These are phyloP conservation scores for Busseola fusca DNA, from an alignment of 2,888 invertebrate species.

Conservation along the genomic window DNA sequence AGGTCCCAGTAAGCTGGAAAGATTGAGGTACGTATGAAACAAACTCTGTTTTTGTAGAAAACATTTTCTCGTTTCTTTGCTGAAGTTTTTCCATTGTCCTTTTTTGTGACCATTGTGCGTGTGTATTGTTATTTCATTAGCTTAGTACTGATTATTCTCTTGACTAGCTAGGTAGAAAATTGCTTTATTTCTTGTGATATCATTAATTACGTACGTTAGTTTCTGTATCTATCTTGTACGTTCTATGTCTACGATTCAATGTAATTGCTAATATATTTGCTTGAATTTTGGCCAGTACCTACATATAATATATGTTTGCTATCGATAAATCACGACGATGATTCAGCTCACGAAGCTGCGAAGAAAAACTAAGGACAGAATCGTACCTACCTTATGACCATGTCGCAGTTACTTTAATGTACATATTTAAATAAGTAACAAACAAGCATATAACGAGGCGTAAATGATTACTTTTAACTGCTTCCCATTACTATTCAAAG, in stretches of 20 bases:
- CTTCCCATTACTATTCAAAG: conserved; percentile 47
- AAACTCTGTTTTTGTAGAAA: conserved; percentile 69
- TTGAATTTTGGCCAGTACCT: background rate
- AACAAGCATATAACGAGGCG: conserved; percentile 45
- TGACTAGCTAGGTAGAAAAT: background rate
- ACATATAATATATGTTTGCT: background rate
- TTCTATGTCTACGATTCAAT: background rate
- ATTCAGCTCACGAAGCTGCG: background rate
- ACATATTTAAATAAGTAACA: conserved; percentile 6
- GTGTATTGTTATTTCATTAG: conserved; percentile 57
- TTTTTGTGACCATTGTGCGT: conserved; percentile 35
- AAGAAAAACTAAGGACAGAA: background rate
- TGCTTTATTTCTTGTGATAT: background rate
- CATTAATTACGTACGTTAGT: background rate
- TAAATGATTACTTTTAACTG: conserved; percentile 50
- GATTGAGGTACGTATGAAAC: conserved; percentile 62
- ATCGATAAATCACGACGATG: background rate
- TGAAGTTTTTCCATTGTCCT: conserved; percentile 64
- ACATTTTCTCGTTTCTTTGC: conserved; percentile 69
- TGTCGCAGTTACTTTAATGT: background rate
- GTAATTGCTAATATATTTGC: background rate
- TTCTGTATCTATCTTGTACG: no score
- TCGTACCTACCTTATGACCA: background rate
- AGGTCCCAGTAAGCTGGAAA: conserved; percentile 61
- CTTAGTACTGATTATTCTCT: conserved; percentile 20